Evolutionary conservation across 2,888 invertebrate genomes (phyloP).

Genomic region (Zelleria hepariella): DNA sequence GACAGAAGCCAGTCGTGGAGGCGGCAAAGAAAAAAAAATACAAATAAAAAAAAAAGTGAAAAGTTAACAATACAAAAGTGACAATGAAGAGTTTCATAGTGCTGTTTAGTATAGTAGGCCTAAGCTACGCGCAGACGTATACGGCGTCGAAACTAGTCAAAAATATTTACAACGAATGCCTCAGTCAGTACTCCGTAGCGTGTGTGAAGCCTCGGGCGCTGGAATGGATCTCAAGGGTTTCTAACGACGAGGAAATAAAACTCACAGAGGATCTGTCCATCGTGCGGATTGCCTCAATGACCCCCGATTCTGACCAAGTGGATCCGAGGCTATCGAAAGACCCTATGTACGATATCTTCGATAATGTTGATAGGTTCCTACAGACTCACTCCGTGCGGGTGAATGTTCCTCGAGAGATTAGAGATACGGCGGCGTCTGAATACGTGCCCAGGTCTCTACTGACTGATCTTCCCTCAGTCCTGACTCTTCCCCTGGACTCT

Average conservation of each 20-base stretch:
- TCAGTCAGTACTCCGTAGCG: conserved; percentile 77
- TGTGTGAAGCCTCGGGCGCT: conserved; percentile 86
- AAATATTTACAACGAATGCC: conserved; percentile 78
- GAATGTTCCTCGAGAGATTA: conserved; percentile 77
- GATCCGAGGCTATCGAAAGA: conserved; percentile 69
- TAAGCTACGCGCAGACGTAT: conserved; percentile 46
- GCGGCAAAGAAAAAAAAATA: conserved; percentile 36
- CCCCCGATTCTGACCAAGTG: conserved; percentile 37
- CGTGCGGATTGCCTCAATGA: conserved; percentile 70
- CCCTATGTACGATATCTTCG: conserved; percentile 74
- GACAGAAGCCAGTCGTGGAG: conserved; percentile 60
- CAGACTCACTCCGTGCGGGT: conserved; percentile 82
- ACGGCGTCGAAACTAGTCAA: conserved; percentile 76
- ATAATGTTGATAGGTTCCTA: conserved; percentile 81
- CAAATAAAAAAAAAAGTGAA: neutral
- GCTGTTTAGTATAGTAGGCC: conserved; percentile 45
- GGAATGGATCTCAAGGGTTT: conserved; percentile 79
- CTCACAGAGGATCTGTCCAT: conserved; percentile 84
- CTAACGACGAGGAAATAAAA: conserved; percentile 77
- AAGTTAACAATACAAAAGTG: conserved; percentile 19
- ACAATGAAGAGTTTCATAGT: conserved; percentile 47
- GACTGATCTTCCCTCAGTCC: conserved; percentile 75
- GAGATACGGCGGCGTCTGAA: conserved; percentile 69
- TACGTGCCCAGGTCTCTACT: conserved; percentile 77
- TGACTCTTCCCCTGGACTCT: conserved; percentile 79